A percentile compares a stretch with the other conserved stretches of the same genome.
Evolutionary conservation across 2,113 vertebrate species (phyloP).

Genomic region (Alligator mississippiensis): DNA sequence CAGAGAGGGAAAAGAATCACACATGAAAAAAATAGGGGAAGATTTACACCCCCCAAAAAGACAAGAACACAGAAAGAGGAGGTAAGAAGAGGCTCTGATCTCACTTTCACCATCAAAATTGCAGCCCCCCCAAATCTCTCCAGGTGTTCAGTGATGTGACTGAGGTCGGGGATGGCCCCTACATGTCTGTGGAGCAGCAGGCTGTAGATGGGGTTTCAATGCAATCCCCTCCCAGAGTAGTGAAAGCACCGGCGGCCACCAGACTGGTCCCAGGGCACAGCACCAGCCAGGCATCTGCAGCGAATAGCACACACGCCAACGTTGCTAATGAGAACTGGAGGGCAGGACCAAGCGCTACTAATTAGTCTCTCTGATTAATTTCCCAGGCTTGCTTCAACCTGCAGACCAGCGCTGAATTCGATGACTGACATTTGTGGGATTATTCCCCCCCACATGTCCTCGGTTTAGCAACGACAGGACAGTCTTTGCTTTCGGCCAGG

Average conservation of each 20-base stretch:
- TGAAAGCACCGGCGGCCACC: rapidly evolving
- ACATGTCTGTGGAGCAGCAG: rapidly evolving
- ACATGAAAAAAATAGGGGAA: background rate
- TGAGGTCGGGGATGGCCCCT: background rate
- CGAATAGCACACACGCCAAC: background rate
- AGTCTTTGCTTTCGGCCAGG: background rate
- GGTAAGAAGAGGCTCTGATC: background rate
- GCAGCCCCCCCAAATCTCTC: no score
- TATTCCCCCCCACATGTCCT: background rate
- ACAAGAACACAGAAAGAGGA: background rate
- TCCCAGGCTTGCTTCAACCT: background rate
- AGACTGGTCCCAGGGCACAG: background rate
- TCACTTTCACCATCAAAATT: background rate
- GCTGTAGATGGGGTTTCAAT: background rate
- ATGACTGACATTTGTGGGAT: background rate
- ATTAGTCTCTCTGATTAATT: slow-evolving; percentile 1
- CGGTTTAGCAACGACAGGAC: background rate
- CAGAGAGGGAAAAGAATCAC: background rate
- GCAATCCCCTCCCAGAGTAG: rapidly evolving
- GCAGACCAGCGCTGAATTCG: background rate
- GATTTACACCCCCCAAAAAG: no score
- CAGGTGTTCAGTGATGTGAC: background rate
- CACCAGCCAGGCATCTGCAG: rapidly evolving
- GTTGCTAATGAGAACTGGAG: background rate
- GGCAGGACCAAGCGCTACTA: background rate